phyloP scores from a whole-genome alignment of 2,888 invertebrate species.

The Ligdia adustata region DNA sequence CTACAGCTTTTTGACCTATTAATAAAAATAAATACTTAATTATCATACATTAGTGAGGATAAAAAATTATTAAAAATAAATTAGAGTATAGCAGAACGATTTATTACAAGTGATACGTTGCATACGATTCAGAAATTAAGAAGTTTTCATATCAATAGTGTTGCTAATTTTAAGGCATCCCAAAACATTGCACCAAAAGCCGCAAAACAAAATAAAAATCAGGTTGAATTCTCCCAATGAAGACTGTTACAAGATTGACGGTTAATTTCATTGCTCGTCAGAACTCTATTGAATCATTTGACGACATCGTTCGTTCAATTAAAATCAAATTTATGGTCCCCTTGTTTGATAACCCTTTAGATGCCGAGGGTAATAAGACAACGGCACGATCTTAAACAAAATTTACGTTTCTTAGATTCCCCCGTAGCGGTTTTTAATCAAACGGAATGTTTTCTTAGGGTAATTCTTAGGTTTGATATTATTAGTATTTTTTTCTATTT shows the following conservation, averaged over 20 bases:
- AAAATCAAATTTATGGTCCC: slow-evolving; percentile 68
- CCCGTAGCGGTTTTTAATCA: neutral
- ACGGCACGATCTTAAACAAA: slow-evolving; percentile 19
- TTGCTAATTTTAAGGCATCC: no score
- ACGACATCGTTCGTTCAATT: slow-evolving; percentile 67
- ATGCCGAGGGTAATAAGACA: slow-evolving; percentile 26
- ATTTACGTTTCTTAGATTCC: neutral
- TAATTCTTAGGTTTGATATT: no score
- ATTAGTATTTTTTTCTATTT: neutral
- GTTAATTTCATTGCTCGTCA: slow-evolving; percentile 53
- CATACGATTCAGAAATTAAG: no score
- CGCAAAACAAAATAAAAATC: slow-evolving; percentile 29
- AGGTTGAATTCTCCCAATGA: slow-evolving; percentile 33
- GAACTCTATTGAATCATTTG: slow-evolving; percentile 63
- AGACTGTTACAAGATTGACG: slow-evolving; percentile 49
- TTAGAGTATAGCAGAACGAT: no score
- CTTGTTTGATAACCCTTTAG: slow-evolving; percentile 51
- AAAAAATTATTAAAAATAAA: no score
- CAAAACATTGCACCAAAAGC: neutral
- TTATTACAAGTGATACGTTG: no score
- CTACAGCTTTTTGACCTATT: no score
- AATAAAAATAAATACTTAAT: no score
- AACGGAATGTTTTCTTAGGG: no score
- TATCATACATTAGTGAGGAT: no score
- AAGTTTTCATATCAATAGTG: no score